These are phyloP conservation scores for Diplogasteroides magnus DNA, from an alignment of 1,140 invertebrate genomes.

Conservation along the genomic window DNA sequence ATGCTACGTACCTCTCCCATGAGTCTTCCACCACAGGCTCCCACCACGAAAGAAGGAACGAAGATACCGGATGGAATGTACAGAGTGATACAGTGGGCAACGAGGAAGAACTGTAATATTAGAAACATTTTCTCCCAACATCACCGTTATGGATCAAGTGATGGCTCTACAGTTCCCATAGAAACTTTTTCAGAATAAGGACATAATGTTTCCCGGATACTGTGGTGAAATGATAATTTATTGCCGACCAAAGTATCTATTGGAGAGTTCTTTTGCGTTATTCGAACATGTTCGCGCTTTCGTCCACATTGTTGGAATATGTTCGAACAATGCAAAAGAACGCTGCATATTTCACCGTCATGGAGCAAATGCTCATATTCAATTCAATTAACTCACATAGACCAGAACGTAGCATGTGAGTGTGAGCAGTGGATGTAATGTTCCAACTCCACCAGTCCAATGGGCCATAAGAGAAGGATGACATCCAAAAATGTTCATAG, in stretches of 20 bases:
- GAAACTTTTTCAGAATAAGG: background rate
- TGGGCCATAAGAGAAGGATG: slow-evolving; percentile 33
- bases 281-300: too few relatives aligned
- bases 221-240: slow-evolving; percentile 11
- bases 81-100: slow-evolving; percentile 87
- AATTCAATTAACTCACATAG: slow-evolving; percentile 38
- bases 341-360: too few relatives aligned
- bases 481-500: too few relatives aligned
- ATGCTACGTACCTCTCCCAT: slow-evolving; percentile 82
- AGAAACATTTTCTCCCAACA: slow-evolving; percentile 12
- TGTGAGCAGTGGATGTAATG: slow-evolving; percentile 16
- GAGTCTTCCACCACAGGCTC: too few relatives aligned
- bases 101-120: slow-evolving; percentile 84
- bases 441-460: slow-evolving; percentile 36
- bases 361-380: too few relatives aligned
- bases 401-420: slow-evolving; percentile 43
- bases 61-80: slow-evolving; percentile 91
- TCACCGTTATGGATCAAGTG: too few relatives aligned
- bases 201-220: background rate
- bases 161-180: background rate
- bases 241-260: too few relatives aligned
- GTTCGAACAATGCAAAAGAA: too few relatives aligned
- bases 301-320: too few relatives aligned
- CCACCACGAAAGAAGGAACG: slow-evolving; percentile 91
- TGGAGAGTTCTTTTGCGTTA: too few relatives aligned